A percentile compares a stretch with the other conserved stretches of the same genome.
These are phyloP conservation scores for Priocnemis perturbator DNA, from an alignment of 2,888 invertebrate genomes.

Conservation along the genomic window DNA sequence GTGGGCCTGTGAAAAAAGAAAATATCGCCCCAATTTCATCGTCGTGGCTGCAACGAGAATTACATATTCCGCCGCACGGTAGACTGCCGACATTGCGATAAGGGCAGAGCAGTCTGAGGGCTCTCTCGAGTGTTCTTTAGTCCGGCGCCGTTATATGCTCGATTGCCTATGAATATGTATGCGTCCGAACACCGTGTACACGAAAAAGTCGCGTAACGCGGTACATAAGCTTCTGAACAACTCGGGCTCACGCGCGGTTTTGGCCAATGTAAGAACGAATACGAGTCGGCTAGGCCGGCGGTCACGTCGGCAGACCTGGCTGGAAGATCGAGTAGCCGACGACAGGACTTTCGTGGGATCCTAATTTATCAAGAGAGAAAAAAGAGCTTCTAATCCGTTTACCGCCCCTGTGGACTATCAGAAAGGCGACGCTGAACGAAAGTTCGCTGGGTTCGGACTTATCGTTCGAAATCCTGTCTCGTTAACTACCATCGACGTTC, in stretches of 20 bases:
- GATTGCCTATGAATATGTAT: conserved; percentile 32
- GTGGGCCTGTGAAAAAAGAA: too few species aligned
- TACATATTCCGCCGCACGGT: conserved; percentile 18
- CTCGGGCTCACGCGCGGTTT: too few species aligned
- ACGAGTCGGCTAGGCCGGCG: too few species aligned
- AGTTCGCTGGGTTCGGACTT: conserved; percentile 19
- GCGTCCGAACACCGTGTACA: neutral
- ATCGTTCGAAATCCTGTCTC: conserved; percentile 26
- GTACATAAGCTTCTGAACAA: neutral
- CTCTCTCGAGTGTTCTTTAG: conserved; percentile 40
- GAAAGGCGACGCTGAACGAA: neutral
- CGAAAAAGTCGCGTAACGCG: neutral
- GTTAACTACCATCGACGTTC: conserved; percentile 43
- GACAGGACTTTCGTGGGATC: neutral
- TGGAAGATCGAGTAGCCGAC: too few species aligned
- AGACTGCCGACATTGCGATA: conserved; percentile 32
- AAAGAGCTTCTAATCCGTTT: too few species aligned
- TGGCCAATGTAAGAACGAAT: too few species aligned
- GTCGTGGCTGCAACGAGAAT: conserved; percentile 1
- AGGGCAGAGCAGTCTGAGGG: conserved; percentile 40
- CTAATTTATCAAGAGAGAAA: conserved; percentile 26
- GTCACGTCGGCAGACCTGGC: too few species aligned
- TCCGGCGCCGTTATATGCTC: conserved; percentile 23
- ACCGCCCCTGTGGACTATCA: too few species aligned
- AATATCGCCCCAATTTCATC: too few species aligned